Base-by-base conservation (phyloP, 2,113 vertebrate genomes). In the Percopsis transmontana region DNA sequence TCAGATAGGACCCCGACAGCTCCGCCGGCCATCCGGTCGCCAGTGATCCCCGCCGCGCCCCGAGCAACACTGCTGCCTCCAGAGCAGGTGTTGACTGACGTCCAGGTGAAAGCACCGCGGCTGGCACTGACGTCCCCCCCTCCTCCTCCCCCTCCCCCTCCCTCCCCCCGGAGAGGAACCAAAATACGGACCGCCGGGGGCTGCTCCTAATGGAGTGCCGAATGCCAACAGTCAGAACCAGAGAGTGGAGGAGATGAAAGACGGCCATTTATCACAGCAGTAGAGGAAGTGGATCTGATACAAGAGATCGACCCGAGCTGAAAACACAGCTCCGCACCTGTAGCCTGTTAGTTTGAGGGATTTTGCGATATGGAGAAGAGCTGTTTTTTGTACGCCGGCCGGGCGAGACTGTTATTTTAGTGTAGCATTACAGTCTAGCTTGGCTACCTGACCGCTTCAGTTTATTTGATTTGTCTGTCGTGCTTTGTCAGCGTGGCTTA, bases 241-340 rank as follows among this genome's bases (percentile, higher is more conserved):
- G 60, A 73, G 67, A 21, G 4, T 76, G 74, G 58, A 40, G 56
- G 74, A 59, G 78, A 82, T 83, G 83, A 89, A 86, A 83, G 85
- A 84, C 63, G 23, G 40, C 53, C 70, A 80, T 90, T 88, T 80
- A 78, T 88, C 75, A 66, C 20, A 10, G 66, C 65, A 70, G 56
- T 81, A 55, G 68, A 87, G 78, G 79, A 86, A 84, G 68, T 58
- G 56, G 76, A 80, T 76, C 72, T 47, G 45, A 62, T 77, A 58
- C 38, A 62, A 68, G 71, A 87, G 72, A 76, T 63, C 58, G 64
- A 70, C 54, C 54, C 1, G 5, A 57, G 65, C 79, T 61, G 58
- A 78, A 74, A 72, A 80, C 78, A 72, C 74, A 76, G 61, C 69
- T 64, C 80, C 66, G 67, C 82, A 86, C 82, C 82, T 86, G 80